Conservation (phyloP, 2,797 vertebrate species). For the Pseudomugil gertrudae region DNA sequence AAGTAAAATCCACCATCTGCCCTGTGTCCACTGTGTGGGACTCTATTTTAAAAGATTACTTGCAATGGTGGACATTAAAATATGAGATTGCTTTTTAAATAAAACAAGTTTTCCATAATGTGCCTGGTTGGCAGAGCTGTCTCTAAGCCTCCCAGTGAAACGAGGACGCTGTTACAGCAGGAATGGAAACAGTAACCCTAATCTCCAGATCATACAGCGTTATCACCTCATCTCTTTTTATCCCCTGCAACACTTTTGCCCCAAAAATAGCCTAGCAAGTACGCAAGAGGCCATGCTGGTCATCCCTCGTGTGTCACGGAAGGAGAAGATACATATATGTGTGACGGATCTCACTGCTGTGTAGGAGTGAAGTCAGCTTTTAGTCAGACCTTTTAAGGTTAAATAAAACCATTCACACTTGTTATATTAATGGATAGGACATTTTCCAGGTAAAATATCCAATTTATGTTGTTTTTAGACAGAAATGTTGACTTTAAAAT, state of each 20-base stretch:
- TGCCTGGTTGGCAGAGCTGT: slow-evolving; percentile 12
- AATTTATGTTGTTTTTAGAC: not conserved
- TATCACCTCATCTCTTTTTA: slow-evolving; percentile 59
- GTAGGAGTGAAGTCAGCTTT: not conserved
- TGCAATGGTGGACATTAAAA: slow-evolving; percentile 6
- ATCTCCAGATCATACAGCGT: slow-evolving; percentile 67
- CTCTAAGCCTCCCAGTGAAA: slow-evolving; percentile 49
- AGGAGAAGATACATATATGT: not conserved
- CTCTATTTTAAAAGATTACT: not conserved
- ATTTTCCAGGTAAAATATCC: slow-evolving; percentile 1
- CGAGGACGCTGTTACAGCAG: slow-evolving; percentile 62
- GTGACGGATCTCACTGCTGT: not conserved
- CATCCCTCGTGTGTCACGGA: slow-evolving; percentile 19
- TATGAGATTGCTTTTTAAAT: slow-evolving; percentile 1
- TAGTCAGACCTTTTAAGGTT: not conserved
- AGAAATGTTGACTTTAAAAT: not conserved
- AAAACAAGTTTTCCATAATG: not conserved
- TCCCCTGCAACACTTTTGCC: slow-evolving; percentile 54
- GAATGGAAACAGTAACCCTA: slow-evolving; percentile 70
- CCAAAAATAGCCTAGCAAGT: slow-evolving; percentile 49
- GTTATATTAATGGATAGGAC: not conserved
- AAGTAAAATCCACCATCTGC: slow-evolving; percentile 17
- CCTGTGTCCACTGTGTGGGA: not conserved
- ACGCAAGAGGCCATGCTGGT: slow-evolving; percentile 18
- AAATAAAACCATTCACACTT: not conserved